Percentiles rank a stretch among this genome's conserved stretches.
phyloP scores from a whole-genome alignment of 2,888 invertebrate species.

The Morinoia aosen region DNA sequence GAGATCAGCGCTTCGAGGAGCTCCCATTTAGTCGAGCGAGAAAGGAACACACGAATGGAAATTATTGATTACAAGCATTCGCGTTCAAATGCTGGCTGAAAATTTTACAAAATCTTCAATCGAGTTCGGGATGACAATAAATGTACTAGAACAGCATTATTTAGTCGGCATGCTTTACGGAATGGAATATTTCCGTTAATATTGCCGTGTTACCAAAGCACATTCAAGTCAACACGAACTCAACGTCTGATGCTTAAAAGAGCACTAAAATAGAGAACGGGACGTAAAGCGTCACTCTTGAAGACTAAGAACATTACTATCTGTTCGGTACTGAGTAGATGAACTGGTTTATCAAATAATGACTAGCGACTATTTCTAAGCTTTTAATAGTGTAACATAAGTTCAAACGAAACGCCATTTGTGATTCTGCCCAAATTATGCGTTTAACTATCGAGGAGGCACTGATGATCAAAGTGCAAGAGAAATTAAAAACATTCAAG shows the following conservation, averaged over 20 bases:
- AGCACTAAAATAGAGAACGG: not conserved
- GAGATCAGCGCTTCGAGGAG: slow-evolving; percentile 23
- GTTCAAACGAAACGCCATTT: not conserved
- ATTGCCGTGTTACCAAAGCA: not conserved
- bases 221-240: not conserved
- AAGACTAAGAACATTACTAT: not conserved
- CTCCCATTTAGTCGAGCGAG: slow-evolving; percentile 38
- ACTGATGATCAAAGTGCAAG: not conserved
- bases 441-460: not conserved
- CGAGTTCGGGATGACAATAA: not conserved
- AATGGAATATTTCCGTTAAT: not conserved
- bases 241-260: not conserved
- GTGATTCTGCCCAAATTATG: not conserved
- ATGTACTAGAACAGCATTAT: not conserved
- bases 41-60: not conserved
- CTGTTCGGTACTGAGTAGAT: not conserved
- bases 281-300: not conserved
- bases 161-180: not conserved
- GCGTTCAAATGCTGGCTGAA: not conserved
- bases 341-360: not conserved
- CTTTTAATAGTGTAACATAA: not conserved
- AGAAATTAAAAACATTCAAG: not conserved
- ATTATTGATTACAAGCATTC: not conserved
- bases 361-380: not conserved
- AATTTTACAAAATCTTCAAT: not conserved